These are phyloP conservation scores for Aphelocoma californica DNA, from an alignment of 2,797 vertebrate genomes.

Conservation along the genomic window DNA sequence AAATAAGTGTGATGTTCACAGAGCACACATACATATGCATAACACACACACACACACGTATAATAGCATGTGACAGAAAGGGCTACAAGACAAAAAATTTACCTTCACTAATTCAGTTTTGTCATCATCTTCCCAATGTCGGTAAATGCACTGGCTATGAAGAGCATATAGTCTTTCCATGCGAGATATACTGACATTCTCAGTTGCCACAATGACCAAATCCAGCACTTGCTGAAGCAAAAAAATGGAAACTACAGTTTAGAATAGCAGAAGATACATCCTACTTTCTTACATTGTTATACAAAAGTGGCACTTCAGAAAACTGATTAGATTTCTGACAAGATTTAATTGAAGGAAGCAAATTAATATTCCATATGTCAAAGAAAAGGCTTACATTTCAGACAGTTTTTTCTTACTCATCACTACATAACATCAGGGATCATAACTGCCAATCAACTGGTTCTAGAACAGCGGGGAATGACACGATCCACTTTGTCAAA, in stretches of 20 bases:
- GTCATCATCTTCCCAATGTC: constrained; percentile 83
- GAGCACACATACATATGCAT: neutral
- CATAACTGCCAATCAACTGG: neutral
- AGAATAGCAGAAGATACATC: neutral
- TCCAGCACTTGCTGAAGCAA: constrained; percentile 80
- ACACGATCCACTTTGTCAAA: neutral
- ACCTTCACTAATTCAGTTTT: constrained; percentile 86
- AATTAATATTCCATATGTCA: neutral
- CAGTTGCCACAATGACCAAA: constrained; percentile 75
- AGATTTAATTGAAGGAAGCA: neutral
- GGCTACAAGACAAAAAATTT: neutral
- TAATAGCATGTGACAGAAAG: neutral
- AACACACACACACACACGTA: neutral
- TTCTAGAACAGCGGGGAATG: neutral
- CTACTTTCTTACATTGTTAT: neutral
- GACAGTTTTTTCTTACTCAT: neutral
- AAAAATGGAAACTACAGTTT: neutral
- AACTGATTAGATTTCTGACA: neutral
- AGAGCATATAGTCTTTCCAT: constrained; percentile 90
- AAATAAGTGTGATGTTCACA: neutral
- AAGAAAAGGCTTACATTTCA: neutral
- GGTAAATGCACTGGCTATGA: constrained; percentile 90
- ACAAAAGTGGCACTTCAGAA: neutral
- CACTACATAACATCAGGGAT: neutral
- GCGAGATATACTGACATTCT: constrained; percentile 79